Conservation (phyloP, 2,888 invertebrate species). For the Melitaea athalia region DNA sequence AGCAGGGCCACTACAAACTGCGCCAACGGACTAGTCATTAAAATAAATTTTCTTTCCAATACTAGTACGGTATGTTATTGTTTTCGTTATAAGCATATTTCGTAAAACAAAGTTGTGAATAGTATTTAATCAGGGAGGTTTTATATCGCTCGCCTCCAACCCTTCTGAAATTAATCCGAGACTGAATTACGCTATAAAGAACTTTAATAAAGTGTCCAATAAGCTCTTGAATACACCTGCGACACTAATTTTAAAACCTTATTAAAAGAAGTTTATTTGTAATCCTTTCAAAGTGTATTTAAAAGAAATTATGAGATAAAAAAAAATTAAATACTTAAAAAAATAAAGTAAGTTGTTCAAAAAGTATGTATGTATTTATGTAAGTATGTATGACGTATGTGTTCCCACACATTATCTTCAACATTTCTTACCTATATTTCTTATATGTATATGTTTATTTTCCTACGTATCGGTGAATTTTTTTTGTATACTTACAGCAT, state of each 20-base stretch:
- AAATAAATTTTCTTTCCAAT: neutral
- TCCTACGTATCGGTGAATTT: too few relatives aligned
- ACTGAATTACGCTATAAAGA: neutral
- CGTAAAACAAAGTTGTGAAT: neutral
- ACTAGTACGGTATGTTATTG: neutral
- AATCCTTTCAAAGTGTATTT: neutral
- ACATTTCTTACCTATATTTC: too few relatives aligned
- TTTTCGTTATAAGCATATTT: neutral
- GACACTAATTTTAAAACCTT: neutral
- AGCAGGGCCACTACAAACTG: too few relatives aligned
- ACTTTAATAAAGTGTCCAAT: slow-evolving; percentile 7
- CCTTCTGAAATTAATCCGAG: slow-evolving; percentile 4
- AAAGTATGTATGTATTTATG: too few relatives aligned
- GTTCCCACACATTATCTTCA: too few relatives aligned
- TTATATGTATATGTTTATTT: too few relatives aligned
- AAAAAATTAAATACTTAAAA: too few relatives aligned
- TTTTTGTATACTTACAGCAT: too few relatives aligned
- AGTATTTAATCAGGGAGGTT: slow-evolving; percentile 4
- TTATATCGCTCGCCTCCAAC: slow-evolving; percentile 1
- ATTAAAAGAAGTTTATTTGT: neutral
- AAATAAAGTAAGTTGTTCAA: too few relatives aligned
- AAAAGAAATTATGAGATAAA: neutral
- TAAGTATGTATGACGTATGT: too few relatives aligned
- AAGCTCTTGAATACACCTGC: slow-evolving; percentile 8
- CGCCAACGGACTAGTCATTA: too few relatives aligned